Percentiles rank a stretch among this genome's conserved stretches.
Evolutionary conservation across 2,797 vertebrate species (phyloP).

Genomic region (Chelidonichthys spinosus): DNA sequence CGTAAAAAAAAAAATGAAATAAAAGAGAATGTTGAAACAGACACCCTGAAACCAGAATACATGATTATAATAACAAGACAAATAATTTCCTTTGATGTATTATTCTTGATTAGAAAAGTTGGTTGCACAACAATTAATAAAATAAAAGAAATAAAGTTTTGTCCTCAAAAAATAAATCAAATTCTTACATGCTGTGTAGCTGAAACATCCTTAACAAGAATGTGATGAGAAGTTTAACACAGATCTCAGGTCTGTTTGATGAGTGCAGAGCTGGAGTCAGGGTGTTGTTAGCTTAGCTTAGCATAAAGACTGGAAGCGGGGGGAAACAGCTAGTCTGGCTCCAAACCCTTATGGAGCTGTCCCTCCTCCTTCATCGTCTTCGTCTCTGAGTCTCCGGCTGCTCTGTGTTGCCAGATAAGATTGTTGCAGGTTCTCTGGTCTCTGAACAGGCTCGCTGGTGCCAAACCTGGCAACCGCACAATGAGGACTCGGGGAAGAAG

Average conservation of each 20-base stretch:
- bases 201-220: neutral
- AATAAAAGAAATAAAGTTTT: no score
- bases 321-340: neutral
- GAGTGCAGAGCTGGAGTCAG: neutral
- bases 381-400: neutral
- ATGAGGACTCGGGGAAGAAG: neutral
- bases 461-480: neutral
- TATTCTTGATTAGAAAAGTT: conserved; percentile 6
- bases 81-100: neutral
- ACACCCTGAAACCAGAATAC: neutral
- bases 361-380: no score
- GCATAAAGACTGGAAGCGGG: neutral
- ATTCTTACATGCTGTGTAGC: neutral
- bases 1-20: no score
- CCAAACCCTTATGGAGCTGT: no score
- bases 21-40: neutral
- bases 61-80: neutral
- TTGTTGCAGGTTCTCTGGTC: neutral
- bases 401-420: neutral
- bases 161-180: no score
- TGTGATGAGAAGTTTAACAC: neutral
- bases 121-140: neutral
- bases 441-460: neutral
- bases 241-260: neutral
- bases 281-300: neutral